These are phyloP conservation scores for Callyntrura sp. DNA, from an alignment of 2,888 invertebrate genomes.

Conservation along the genomic window DNA sequence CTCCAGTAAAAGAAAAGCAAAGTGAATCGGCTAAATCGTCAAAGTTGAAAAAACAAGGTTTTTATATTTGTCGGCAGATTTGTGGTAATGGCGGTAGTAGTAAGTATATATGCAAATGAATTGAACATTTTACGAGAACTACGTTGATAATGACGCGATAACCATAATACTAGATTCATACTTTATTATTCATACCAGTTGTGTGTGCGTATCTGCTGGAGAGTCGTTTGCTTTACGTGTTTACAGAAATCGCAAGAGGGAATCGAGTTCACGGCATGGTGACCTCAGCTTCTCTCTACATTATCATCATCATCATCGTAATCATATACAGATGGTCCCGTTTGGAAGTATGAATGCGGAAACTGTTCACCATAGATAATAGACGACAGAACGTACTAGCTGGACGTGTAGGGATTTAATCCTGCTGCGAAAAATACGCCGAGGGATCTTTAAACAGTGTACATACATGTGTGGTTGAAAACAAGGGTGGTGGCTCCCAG, in stretches of 20 bases:
- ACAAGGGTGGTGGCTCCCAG: no score
- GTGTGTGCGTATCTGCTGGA: no score
- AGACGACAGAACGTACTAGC: background rate
- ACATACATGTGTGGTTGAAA: background rate
- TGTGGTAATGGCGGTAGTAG: background rate
- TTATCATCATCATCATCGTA: background rate
- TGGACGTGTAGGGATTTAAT: background rate
- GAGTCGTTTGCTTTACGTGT: no score
- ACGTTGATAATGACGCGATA: background rate
- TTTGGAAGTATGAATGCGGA: constrained; percentile 6
- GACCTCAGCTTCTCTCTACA: no score
- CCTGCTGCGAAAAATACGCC: constrained; percentile 3
- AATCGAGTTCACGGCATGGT: constrained; percentile 49
- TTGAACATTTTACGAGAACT: constrained; percentile 2
- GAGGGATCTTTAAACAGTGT: no score
- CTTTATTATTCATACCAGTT: background rate
- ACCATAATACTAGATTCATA: background rate
- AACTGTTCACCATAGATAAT: background rate
- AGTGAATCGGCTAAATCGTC: background rate
- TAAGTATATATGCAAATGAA: background rate
- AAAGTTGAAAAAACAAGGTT: constrained; percentile 9
- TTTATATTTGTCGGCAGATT: constrained; percentile 24
- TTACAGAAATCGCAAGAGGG: background rate
- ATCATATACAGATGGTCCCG: background rate
- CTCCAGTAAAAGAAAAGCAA: background rate